Base-by-base conservation (phyloP, 2,888 invertebrate species). In the Diaperis boleti region DNA sequence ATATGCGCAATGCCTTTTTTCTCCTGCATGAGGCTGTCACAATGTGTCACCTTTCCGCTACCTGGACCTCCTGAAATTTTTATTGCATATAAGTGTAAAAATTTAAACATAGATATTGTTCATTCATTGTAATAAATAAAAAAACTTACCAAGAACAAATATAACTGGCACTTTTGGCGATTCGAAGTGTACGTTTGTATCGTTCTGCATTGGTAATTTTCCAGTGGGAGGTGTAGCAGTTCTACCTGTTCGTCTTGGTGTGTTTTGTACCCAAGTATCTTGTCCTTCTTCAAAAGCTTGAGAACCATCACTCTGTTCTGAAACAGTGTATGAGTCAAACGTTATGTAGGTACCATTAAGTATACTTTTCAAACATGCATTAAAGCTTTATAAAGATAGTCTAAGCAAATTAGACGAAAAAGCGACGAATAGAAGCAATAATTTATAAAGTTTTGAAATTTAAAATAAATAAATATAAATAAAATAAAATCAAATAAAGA, bases 31-130 rank as follows among this genome's bases (percentile, higher is more conserved):
- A 94, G 84, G 76, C 90, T 92, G 82, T 95, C 95, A 84, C 97
- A 97, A 82, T 97, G 96, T 76, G 97, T 97, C 85, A 97, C 96
- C 90, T 97, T 97, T 41, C 97, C 97, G 82, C 95, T 95, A 73
- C 96, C 97, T 69, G 97, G 97, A 67, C 97, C 97, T 76, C 97
- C 95, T 92, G 76, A 10, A 76, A 74, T 22, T n/a, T n/a, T n/a
- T n/a, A n/a, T n/a, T n/a, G n/a, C n/a, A n/a, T n/a, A n/a, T n/a
- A n/a, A 67, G 59, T 67, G 59, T 20, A 33, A 35, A 35, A 35
- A n/a, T n/a, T n/a, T n/a, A n/a, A n/a, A n/a, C n/a, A n/a, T n/a
- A n/a, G n/a, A n/a, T 33, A 14, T 26, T 31, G 7, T 26, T 29
- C 20, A 26, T 22, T 17, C 11, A 47, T 5, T 10, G 42, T 26